phyloP scores from a whole-genome alignment of 92 coral and sea anemone genomes.

The Palythoa grandis region DNA sequence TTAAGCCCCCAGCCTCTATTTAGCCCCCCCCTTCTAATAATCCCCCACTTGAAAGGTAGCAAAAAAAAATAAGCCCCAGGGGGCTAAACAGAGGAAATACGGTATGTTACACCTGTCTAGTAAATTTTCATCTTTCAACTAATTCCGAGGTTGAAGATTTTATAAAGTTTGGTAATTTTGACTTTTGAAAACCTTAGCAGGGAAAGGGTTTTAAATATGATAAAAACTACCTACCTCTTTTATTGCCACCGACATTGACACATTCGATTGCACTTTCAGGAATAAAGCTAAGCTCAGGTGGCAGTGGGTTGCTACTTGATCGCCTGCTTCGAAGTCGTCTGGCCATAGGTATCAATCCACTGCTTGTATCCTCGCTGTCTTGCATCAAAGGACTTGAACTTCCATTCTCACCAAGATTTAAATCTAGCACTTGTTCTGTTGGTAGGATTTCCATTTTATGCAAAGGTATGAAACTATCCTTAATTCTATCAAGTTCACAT shows the following conservation, averaged over 20 bases:
- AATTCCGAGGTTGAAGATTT: not conserved
- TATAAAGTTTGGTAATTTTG: too few relatives aligned
- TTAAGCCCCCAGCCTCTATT: too few relatives aligned
- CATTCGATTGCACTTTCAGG: conserved; percentile 82
- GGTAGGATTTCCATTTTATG: not conserved
- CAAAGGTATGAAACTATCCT: not conserved
- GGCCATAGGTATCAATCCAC: conserved; percentile 1
- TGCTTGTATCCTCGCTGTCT: not conserved
- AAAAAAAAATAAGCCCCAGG: too few relatives aligned
- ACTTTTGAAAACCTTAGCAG: not conserved
- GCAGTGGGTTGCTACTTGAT: conserved; percentile 34
- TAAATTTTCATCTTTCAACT: not conserved
- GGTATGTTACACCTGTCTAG: too few relatives aligned
- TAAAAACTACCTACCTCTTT: conserved; percentile 18
- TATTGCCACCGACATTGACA: conserved; percentile 79
- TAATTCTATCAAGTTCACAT: not conserved
- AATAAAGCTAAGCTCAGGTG: conserved; percentile 78
- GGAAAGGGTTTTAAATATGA: not conserved
- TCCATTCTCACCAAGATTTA: not conserved
- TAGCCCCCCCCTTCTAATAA: too few relatives aligned
- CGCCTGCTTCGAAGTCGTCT: conserved; percentile 16
- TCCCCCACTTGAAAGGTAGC: too few relatives aligned
- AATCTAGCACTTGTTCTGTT: conserved; percentile 9
- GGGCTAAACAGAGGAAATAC: too few relatives aligned
- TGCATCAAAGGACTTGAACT: not conserved